Evolutionary conservation across 2,113 vertebrate species (phyloP), one percentile per base, ranked within the genome.

Genomic region (Oxyura jamaicensis): DNA sequence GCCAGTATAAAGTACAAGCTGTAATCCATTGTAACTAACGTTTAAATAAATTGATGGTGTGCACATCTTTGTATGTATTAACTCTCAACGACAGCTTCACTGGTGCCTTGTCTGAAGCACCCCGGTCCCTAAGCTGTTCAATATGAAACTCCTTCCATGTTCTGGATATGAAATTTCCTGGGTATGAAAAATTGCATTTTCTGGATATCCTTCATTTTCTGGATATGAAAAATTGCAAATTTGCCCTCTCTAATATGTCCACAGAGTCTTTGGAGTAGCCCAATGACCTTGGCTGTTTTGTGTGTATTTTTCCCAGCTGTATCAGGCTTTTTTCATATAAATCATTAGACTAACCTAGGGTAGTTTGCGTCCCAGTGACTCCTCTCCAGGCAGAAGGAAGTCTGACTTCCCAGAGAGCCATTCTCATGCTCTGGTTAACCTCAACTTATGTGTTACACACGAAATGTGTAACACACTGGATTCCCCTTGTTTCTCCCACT

Each of bases 401-500:
- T n/a, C 84, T 33, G 12, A 46, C 59, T 33, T 86, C 93, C 59
- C 55, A 56, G 67, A 41, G n/a, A 92, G 82, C 74, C 67, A 4
- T 25, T 58, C 87, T 48, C 4, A 3, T n/a, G 79, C 77, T 88
- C 80, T 35, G 6, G 39, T 71, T 88, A 91, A 75, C 42, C 79
- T 91, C 91, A 86, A 58, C 39, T 86, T 7, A 20, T 28, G 58
- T 36, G 62, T 81, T 73, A 56, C 80, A 58, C 53, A 6, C 1
- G 55, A 55, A 33, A 6, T 6, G 22, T 69, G 90, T 88, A 85
- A 88, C 0, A 4, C 29, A 14, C 91, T 92, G 91, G 71, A 60
- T 85, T 90, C 68, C 79, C 72, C 86, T 90, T 86, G 85, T 79
- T 87, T 76, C 87, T 59, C 26, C 63, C 33, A 28, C 44, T 44